These are phyloP conservation scores for Autographa pulchrina DNA, from an alignment of 2,888 invertebrate genomes.

Conservation along the genomic window DNA sequence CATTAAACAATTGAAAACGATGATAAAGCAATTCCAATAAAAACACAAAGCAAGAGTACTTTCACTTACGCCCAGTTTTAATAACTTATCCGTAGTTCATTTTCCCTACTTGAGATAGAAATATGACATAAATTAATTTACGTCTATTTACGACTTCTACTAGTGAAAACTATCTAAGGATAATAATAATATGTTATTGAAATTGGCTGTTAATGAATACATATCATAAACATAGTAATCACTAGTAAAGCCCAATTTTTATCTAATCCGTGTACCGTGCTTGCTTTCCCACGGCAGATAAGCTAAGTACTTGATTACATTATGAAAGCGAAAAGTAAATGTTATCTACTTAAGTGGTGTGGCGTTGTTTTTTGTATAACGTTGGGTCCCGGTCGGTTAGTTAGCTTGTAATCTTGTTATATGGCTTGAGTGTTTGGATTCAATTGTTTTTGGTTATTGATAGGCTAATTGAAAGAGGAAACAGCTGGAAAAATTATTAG, in stretches of 20 bases:
- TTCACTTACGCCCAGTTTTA: constrained; percentile 5
- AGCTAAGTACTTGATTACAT: constrained; percentile 67
- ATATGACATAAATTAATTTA: too few relatives aligned
- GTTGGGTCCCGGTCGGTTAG: background rate
- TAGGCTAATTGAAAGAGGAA: too few relatives aligned
- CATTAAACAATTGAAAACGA: background rate
- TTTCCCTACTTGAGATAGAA: too few relatives aligned
- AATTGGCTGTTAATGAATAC: constrained; percentile 21
- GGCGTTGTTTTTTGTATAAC: constrained; percentile 26
- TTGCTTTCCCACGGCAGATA: constrained; percentile 77
- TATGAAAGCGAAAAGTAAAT: constrained; percentile 58
- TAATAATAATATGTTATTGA: too few relatives aligned
- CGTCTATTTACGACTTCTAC: too few relatives aligned
- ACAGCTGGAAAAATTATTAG: too few relatives aligned
- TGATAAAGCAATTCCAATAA: background rate
- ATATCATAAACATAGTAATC: constrained; percentile 44
- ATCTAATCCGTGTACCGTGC: constrained; percentile 70
- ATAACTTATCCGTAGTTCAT: too few relatives aligned
- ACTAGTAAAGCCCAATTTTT: constrained; percentile 55
- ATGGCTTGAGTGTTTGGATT: too few relatives aligned
- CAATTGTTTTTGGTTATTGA: too few relatives aligned
- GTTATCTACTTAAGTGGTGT: constrained; percentile 55
- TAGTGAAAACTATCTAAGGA: too few relatives aligned
- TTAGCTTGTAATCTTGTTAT: too few relatives aligned
- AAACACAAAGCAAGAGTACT: constrained; percentile 3